Evolutionary conservation across 2,113 vertebrate species (phyloP), one percentile per base, ranked within the genome.

Genomic region (Misgurnus mizolepis): DNA sequence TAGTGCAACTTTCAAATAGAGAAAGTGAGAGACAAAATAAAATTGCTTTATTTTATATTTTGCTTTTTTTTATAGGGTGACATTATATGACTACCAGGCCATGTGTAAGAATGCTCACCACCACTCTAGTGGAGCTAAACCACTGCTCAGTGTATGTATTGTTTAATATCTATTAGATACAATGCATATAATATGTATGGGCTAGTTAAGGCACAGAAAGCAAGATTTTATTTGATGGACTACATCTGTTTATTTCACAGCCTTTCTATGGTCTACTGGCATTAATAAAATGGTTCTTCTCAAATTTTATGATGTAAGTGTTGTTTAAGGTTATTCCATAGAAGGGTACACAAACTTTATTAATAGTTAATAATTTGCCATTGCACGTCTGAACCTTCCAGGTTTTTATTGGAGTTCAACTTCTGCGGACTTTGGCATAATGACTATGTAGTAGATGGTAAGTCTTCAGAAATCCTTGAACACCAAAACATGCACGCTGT

Each of bases 31-130:
- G 17, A 17, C 4, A 14, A 55, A 14, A 17, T 56, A 17, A 17
- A 1, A 17, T 18, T 8, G 18, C 6, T 7, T 7, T 18, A 7
- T 58, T 3, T 7, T 17, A 8, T 39, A 14, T 17, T 67, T 12
- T 77, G 40, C 65, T 53, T 67, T 78, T 39, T 43, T 79, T 10
- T 61, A 2, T 91, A 99, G 97, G 79, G 95, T 98, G 84, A 95
- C 94, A 6, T 88, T 99, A 91, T 97, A 95, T 0, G 97, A 99
- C 82, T 97, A 98, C 85, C 98, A 99, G 90, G 97, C 96, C 0
- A 99, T 99, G 98, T 99, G 97, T 81, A 97, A 92, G 82, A 88
- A 68, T 49, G 83, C 80, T 0, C 91, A 93, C 67, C 94, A 95
- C 79, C 96, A 97, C 80, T 86, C 92, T 89, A 99, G 89, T 3